Percentiles rank a stretch among this genome's conserved stretches.
Conservation (phyloP, 2,113 vertebrate species). For the Nyctereutes procyonoides region DNA sequence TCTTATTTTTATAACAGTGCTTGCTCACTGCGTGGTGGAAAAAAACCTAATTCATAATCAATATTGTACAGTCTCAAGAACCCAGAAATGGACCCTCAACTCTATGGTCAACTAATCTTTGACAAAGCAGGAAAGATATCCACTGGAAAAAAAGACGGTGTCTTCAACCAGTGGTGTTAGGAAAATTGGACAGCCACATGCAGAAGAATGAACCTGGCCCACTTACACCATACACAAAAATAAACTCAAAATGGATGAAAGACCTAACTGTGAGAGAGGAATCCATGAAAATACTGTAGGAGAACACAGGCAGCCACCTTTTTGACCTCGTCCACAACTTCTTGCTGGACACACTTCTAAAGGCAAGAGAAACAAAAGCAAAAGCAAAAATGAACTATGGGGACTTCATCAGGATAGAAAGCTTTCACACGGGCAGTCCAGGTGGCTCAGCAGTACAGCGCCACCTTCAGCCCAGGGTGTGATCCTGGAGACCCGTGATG, state of each 20-base stretch:
- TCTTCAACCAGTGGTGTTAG: neutral
- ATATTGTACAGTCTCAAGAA: neutral
- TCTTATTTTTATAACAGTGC: neutral
- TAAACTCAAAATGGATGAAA: neutral
- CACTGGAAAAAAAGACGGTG: neutral
- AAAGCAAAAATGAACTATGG: too few relatives aligned
- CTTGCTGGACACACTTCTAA: too few relatives aligned
- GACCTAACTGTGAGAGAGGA: too few relatives aligned
- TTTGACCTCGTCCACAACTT: too few relatives aligned
- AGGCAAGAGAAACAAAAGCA: too few relatives aligned
- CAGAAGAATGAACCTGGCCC: neutral
- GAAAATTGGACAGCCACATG: neutral
- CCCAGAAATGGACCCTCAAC: neutral
- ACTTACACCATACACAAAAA: neutral
- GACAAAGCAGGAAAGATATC: neutral
- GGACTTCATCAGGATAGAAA: too few relatives aligned
- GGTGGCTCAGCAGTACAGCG: too few relatives aligned
- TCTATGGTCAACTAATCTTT: neutral
- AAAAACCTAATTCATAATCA: conserved; percentile 39
- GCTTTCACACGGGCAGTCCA: too few relatives aligned
- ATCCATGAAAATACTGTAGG: too few relatives aligned
- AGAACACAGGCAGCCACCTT: too few relatives aligned
- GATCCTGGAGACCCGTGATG: too few relatives aligned
- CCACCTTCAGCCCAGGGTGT: too few relatives aligned
- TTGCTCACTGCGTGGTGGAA: neutral